Conservation (phyloP, 2,113 vertebrate genomes). For the Fukomys damarensis region DNA sequence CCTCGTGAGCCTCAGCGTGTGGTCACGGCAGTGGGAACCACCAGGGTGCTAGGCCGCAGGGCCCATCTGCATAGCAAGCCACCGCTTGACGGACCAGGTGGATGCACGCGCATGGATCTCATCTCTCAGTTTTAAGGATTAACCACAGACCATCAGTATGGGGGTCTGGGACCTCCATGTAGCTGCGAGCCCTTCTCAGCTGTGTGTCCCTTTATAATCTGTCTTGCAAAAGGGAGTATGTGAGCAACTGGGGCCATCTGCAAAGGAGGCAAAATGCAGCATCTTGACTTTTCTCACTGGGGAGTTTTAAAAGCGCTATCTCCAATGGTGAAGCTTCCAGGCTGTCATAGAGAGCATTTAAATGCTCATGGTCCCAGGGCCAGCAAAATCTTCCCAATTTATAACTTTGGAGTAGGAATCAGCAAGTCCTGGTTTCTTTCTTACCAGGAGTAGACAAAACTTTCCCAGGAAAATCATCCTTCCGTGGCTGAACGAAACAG, state of each 20-base stretch:
- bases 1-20: no score
- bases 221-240: neutral
- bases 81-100: no score
- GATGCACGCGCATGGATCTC: no score
- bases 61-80: no score
- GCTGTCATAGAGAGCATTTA: neutral
- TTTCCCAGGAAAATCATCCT: slow-evolving; percentile 74
- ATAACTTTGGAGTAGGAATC: slow-evolving; percentile 62
- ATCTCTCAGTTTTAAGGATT: neutral
- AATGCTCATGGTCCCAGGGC: neutral
- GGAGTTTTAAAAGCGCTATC: slow-evolving; percentile 11
- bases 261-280: neutral
- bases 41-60: no score
- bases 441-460: slow-evolving; percentile 74
- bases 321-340: neutral
- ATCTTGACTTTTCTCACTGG: neutral
- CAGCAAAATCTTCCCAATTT: neutral
- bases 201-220: neutral
- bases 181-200: neutral
- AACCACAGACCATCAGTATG: neutral
- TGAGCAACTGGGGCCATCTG: neutral
- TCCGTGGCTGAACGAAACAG: slow-evolving; percentile 82
- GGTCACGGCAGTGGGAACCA: no score
- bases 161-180: neutral
- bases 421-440: slow-evolving; percentile 71